Percentiles rank a stretch among this genome's conserved stretches.
phyloP scores from a whole-genome alignment of 2,888 invertebrate genomes.

The Phengaris arion region DNA sequence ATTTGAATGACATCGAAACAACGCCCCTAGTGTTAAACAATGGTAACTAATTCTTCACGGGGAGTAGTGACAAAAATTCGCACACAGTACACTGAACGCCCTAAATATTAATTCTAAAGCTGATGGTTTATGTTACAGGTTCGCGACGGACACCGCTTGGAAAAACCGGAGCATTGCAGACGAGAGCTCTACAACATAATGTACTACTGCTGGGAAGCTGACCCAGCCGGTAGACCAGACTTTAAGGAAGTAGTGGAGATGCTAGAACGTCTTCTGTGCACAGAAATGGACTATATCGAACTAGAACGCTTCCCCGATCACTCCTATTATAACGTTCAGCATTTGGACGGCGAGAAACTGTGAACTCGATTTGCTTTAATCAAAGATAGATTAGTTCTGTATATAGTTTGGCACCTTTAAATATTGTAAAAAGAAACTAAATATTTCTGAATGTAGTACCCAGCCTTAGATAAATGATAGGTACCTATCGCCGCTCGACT shows the following conservation, averaged over 20 bases:
- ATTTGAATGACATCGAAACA: too few species aligned
- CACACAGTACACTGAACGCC: too few species aligned
- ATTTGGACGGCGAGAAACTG: slow-evolving; percentile 89
- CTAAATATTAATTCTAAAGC: too few species aligned
- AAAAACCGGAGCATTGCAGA: slow-evolving; percentile 96
- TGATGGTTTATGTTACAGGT: slow-evolving; percentile 73
- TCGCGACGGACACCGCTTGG: slow-evolving; percentile 92
- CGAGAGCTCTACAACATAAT: slow-evolving; percentile 95
- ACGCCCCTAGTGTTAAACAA: too few species aligned
- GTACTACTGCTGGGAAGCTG: slow-evolving; percentile 97
- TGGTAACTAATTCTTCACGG: too few species aligned
- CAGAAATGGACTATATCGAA: slow-evolving; percentile 96
- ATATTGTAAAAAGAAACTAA: too few species aligned
- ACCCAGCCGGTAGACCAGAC: slow-evolving; percentile 89
- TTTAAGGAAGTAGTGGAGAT: slow-evolving; percentile 90
- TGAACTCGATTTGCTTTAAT: slow-evolving; percentile 39
- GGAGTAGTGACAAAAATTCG: too few species aligned
- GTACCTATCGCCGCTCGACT: too few species aligned
- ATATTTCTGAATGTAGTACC: too few species aligned
- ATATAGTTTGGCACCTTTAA: neutral
- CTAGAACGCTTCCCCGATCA: slow-evolving; percentile 95
- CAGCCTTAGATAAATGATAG: too few species aligned
- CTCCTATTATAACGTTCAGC: slow-evolving; percentile 92
- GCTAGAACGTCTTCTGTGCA: slow-evolving; percentile 90
- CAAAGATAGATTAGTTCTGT: slow-evolving; percentile 8